phyloP scores from a whole-genome alignment of 1,140 invertebrate genomes.

The Cryptotermes secundus region DNA sequence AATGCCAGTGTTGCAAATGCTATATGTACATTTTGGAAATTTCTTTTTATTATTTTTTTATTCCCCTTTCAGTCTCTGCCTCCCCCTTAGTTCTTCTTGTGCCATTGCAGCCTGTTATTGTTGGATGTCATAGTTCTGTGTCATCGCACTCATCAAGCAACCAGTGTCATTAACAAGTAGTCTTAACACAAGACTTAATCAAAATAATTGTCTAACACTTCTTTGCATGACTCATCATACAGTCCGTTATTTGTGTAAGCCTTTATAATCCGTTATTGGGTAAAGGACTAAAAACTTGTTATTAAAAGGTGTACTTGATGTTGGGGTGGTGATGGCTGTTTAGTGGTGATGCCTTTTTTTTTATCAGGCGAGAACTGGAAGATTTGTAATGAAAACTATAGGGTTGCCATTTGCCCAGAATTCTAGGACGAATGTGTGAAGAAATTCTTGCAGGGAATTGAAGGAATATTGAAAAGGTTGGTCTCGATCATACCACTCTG shows the following conservation, averaged over 20 bases:
- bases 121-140: constrained; percentile 1
- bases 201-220: neutral
- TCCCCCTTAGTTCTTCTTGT: neutral
- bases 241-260: neutral
- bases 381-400: neutral
- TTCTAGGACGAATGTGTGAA: neutral
- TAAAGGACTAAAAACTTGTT: constrained; percentile 1
- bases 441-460: too few relatives aligned
- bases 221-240: neutral
- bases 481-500: too few relatives aligned
- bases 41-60: too few relatives aligned
- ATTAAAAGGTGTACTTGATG: neutral
- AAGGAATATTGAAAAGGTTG: too few relatives aligned
- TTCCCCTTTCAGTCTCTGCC: too few relatives aligned
- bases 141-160: neutral
- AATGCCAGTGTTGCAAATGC: neutral
- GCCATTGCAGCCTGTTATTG: neutral
- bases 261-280: neutral
- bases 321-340: constrained; percentile 14
- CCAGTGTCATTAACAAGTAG: constrained; percentile 1
- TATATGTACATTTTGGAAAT: too few relatives aligned
- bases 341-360: neutral
- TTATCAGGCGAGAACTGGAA: neutral
- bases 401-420: neutral
- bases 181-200: neutral